Conservation (phyloP, 2,113 vertebrate species). For the Pseudopodoces humilis region DNA sequence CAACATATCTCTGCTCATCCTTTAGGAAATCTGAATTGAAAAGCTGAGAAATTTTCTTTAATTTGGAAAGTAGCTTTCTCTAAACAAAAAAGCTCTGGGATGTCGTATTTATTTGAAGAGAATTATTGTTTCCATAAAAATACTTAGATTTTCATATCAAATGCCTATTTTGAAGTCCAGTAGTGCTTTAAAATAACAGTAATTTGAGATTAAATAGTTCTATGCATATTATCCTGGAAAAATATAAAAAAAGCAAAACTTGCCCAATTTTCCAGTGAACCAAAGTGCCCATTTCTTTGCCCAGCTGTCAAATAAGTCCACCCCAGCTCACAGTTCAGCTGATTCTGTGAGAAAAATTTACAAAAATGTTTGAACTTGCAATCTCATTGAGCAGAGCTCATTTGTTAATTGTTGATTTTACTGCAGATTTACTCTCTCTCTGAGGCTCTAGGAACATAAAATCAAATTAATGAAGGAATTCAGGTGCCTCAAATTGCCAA, state of each 20-base stretch:
- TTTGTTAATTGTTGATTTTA: neutral
- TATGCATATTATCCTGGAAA: neutral
- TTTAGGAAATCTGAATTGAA: neutral
- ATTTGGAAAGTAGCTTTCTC: neutral
- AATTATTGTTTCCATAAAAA: neutral
- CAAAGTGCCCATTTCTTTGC: neutral
- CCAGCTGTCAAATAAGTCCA: neutral
- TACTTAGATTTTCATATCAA: neutral
- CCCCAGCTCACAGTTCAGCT: neutral
- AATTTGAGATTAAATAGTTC: neutral
- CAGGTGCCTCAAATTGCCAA: neutral
- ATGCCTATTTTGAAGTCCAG: neutral
- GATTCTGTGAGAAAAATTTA: neutral
- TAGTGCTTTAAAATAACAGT: neutral
- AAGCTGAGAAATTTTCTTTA: neutral
- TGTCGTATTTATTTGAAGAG: neutral
- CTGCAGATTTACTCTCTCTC: neutral
- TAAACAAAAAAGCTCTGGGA: neutral
- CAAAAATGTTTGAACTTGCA: neutral
- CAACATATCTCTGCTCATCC: accelerated
- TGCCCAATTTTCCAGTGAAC: neutral
- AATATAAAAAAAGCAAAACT: neutral
- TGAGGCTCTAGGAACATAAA: neutral
- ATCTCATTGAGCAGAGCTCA: neutral
- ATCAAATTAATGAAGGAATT: neutral